Percentiles rank a stretch among this genome's conserved stretches.
Evolutionary conservation across 2,113 vertebrate species (phyloP).

Genomic region (Chunga burmeisteri): DNA sequence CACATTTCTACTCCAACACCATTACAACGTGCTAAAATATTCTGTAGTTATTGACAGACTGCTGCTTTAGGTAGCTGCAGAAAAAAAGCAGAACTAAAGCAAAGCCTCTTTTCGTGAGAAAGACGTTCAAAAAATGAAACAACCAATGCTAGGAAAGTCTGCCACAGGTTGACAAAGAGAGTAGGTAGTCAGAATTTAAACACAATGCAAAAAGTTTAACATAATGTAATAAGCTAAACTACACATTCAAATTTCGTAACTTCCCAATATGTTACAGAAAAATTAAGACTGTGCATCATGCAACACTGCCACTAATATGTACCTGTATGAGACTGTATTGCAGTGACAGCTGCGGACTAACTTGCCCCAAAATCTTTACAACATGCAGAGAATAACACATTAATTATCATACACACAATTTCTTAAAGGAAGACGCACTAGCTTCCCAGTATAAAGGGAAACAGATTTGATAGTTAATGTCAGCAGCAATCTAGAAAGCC

Average conservation of each 20-base stretch:
- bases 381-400: background rate
- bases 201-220: background rate
- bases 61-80: background rate
- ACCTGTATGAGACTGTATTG: background rate
- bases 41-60: background rate
- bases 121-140: background rate
- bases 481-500: background rate
- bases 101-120: background rate
- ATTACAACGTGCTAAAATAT: background rate
- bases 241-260: background rate
- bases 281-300: background rate
- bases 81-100: background rate
- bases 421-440: background rate
- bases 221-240: background rate
- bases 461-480: background rate
- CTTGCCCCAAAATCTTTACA: background rate
- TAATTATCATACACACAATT: background rate
- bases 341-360: background rate
- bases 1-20: background rate
- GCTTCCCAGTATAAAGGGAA: background rate
- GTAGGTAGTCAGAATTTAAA: background rate
- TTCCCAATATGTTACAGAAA: background rate
- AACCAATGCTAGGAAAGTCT: background rate
- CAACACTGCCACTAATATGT: background rate
- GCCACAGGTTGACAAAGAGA: background rate